Base-by-base conservation (phyloP, 2,888 invertebrate genomes). In the Cheilosia vulpina region DNA sequence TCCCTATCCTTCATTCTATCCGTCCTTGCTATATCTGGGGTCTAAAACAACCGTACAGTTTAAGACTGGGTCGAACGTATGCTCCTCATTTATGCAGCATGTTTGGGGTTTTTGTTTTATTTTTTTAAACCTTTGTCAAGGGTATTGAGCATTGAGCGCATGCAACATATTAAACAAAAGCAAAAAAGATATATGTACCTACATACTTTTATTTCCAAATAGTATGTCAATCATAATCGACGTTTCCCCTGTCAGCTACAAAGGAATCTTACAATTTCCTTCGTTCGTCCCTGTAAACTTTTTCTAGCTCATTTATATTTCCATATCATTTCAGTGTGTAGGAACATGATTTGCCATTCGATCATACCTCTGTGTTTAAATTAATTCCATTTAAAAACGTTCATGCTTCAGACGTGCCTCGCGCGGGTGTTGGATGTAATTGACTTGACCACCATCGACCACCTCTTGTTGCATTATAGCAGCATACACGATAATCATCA, bases 361-460 rank as follows among this genome's bases (percentile, higher is more conserved):
- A 41, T 41, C n/a, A 24, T 38, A 66, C 17, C 11, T 57, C 2
- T 45, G 57, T 31, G 45, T 34, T 69, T 13, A 66, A 66, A 52
- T 55, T 68, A 27, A 57, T 69, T 69, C 55, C 43, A 68, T 31
- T 27, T 57, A 45, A 57, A 68, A 55, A 53, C 55, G 55, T 31
- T 31, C 13, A 19, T 34, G 17, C 9, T 4, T 9, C 17, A 31
- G 45, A 62, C 45, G 62, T 62, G 60, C 34, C 17, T 31, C 21
- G 27, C 53, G 55, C 43, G 45, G 17, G 55, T 69, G 58, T 31
- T 47, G 19, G 21, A 45, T 47, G 21, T 31, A 38, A 58, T 38
- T 38, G 50, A 58, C 58, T 50, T 34, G 52, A 55, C 66, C 41
- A 66, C n/a, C 21, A 66, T 41, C 57, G 71, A 58, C 58, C 34